Percentiles rank a stretch among this genome's conserved stretches.
These are phyloP conservation scores for Enteromius afrohamiltoni DNA, from an alignment of 2,797 vertebrate species.

Conservation along the genomic window DNA sequence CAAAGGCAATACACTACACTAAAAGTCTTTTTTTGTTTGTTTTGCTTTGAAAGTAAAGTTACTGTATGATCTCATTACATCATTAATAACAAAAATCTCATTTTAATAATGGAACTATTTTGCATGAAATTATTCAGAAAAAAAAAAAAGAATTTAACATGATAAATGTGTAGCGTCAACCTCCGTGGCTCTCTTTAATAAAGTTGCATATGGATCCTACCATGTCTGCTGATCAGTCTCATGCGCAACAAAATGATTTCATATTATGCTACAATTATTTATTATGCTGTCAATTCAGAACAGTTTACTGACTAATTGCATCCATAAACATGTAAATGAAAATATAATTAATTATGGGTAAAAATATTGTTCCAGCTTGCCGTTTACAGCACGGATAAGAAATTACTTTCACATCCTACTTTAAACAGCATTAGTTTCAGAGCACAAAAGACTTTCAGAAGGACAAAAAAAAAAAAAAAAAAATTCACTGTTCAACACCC, in stretches of 20 bases:
- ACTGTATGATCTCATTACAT: conserved; percentile 8
- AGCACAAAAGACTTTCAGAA: conserved; percentile 49
- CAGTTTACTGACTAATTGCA: conserved; percentile 22
- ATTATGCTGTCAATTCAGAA: conserved; percentile 16
- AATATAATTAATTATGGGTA: conserved; percentile 17
- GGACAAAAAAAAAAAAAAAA: not conserved
- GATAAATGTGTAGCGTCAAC: too few species aligned
- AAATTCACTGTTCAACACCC: not conserved
- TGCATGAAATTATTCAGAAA: conserved; percentile 17
- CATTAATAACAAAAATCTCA: conserved; percentile 31
- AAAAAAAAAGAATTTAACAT: not conserved
- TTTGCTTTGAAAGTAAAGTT: not conserved
- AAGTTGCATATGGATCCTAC: too few species aligned
- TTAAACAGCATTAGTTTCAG: conserved; percentile 40
- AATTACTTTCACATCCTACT: conserved; percentile 6
- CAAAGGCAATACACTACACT: not conserved
- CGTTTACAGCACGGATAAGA: conserved; percentile 23
- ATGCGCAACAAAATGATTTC: too few species aligned
- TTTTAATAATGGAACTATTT: conserved; percentile 24
- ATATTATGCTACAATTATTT: not conserved
- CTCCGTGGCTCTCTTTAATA: too few species aligned
- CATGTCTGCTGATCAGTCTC: too few species aligned
- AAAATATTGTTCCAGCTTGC: conserved; percentile 1
- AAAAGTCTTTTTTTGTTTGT: not conserved
- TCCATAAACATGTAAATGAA: conserved; percentile 12